Percentiles rank a stretch among this genome's conserved stretches.
Conservation (phyloP, 1,140 invertebrate genomes). For the Lethrus apterus region DNA sequence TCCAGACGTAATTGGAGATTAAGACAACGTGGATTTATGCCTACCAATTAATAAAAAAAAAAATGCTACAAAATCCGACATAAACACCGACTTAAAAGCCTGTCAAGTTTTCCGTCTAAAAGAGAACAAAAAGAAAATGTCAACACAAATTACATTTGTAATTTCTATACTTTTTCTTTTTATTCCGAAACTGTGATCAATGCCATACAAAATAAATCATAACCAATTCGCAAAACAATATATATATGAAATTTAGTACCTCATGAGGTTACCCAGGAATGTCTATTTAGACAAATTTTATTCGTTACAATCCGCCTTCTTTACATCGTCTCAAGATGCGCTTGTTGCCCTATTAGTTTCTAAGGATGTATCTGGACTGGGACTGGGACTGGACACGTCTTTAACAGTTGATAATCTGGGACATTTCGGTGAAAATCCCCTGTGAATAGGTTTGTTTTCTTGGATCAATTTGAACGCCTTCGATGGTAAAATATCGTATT, state of each 20-base stretch:
- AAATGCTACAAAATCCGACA: constrained; percentile 27
- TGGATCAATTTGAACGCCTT: constrained; percentile 45
- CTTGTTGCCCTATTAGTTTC: constrained; percentile 31
- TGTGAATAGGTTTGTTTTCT: constrained; percentile 38
- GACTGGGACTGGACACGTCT: constrained; percentile 31
- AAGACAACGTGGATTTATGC: constrained; percentile 24
- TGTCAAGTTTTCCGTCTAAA: constrained; percentile 15
- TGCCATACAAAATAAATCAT: constrained; percentile 21
- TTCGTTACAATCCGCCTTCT: constrained; percentile 26
- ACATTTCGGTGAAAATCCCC: constrained; percentile 41
- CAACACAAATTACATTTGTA: constrained; percentile 4
- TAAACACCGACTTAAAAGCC: constrained; percentile 18
- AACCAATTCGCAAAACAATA: constrained; percentile 19
- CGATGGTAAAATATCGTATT: constrained; percentile 46
- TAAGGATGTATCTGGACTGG: constrained; percentile 19
- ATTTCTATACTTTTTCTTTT: constrained; percentile 10
- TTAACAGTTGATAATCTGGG: constrained; percentile 51
- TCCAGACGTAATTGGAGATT: constrained; percentile 12
- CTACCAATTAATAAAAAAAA: constrained; percentile 29
- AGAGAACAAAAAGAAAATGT: constrained; percentile 14
- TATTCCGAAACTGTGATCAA: too few relatives aligned
- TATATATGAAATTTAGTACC: constrained; percentile 19
- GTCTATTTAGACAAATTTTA: constrained; percentile 15
- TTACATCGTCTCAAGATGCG: constrained; percentile 31
- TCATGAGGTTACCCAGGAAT: constrained; percentile 15